Conservation (phyloP, 1,140 invertebrate species). For the Bombus waltoni region DNA sequence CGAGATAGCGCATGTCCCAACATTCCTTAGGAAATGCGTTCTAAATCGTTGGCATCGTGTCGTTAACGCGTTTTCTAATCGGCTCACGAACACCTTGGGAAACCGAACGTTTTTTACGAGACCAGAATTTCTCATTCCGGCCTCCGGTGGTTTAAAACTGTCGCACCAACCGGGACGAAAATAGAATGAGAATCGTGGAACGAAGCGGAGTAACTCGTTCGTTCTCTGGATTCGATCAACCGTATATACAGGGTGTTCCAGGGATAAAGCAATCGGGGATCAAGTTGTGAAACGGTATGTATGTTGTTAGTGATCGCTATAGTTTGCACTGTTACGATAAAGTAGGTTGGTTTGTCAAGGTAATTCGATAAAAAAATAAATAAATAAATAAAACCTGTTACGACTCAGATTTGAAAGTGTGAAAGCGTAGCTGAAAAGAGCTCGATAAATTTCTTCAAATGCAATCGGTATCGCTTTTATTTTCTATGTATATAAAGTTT, state of each 20-base stretch:
- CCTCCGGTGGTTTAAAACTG: neutral
- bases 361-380: no score
- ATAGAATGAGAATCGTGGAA: neutral
- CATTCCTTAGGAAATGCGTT: conserved; percentile 34
- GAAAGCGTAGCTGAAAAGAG: no score
- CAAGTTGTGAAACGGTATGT: no score
- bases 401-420: no score
- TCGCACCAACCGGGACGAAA: neutral
- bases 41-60: conserved; percentile 37
- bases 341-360: no score
- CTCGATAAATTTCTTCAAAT: no score
- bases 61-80: conserved; percentile 35
- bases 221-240: neutral
- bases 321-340: no score
- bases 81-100: conserved; percentile 3
- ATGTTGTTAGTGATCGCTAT: no score
- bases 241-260: neutral
- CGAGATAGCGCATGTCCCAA: conserved; percentile 36
- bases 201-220: neutral
- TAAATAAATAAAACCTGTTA: no score
- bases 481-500: neutral
- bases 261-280: neutral
- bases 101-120: neutral
- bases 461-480: no score
- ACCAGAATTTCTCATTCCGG: neutral